These are phyloP conservation scores for Nasonia vitripennis DNA, from an alignment of 1,140 invertebrate genomes.

Conservation along the genomic window DNA sequence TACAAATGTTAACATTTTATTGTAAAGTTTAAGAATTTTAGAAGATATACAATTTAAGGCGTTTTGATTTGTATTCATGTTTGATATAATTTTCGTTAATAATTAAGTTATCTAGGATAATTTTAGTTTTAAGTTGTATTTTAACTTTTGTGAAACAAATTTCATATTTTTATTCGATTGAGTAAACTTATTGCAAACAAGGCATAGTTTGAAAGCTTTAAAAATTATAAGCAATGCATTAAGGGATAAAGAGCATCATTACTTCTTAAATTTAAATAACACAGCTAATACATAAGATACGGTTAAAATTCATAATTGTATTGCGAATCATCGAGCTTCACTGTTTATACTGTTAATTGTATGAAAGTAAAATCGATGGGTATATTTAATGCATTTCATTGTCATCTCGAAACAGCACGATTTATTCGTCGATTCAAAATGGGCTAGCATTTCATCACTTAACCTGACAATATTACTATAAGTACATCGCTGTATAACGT, in stretches of 20 bases:
- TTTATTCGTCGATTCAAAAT: neutral
- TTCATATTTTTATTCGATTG: conserved; percentile 12
- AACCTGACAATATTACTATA: neutral
- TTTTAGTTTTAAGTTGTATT: neutral
- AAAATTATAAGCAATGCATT: neutral
- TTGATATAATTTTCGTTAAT: conserved; percentile 3
- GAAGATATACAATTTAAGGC: neutral
- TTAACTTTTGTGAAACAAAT: neutral
- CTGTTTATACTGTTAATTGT: neutral
- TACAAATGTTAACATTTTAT: neutral
- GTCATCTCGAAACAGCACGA: neutral
- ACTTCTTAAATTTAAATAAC: neutral
- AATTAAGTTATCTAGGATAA: neutral
- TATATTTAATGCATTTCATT: neutral
- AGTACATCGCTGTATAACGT: neutral
- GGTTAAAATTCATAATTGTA: conserved; percentile 20
- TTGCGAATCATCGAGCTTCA: conserved; percentile 15
- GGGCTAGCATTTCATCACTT: neutral
- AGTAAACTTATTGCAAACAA: neutral
- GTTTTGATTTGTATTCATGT: conserved; percentile 13
- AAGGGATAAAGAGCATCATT: conserved; percentile 12
- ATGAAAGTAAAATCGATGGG: neutral
- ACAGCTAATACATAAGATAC: neutral
- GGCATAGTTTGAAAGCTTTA: neutral
- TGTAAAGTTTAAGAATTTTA: neutral